Conservation (phyloP, 2,888 invertebrate species). For the Tanypteryx hageni region DNA sequence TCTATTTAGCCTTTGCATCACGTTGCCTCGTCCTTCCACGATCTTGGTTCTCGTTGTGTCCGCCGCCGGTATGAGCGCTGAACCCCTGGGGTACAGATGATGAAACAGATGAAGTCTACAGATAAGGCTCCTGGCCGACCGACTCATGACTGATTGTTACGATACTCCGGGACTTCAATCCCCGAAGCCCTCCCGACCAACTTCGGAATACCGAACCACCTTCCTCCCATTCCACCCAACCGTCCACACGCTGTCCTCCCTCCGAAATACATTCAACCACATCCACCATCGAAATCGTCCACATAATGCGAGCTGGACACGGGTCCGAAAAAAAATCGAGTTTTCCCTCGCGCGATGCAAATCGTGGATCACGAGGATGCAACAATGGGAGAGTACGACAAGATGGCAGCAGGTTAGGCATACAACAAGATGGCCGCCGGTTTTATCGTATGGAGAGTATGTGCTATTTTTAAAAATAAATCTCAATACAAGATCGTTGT, state of each 20-base stretch:
- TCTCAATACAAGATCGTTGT: too few relatives aligned
- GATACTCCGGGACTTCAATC: conserved; percentile 1
- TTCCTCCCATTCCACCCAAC: neutral
- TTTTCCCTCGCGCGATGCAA: neutral
- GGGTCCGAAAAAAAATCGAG: neutral
- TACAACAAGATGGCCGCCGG: too few relatives aligned
- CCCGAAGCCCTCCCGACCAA: neutral
- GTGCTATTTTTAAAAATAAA: too few relatives aligned
- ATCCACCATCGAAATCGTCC: neutral
- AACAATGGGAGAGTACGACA: neutral
- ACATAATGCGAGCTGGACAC: neutral
- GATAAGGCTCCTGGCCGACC: conserved; percentile 41
- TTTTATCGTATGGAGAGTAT: too few relatives aligned
- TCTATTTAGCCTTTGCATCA: neutral
- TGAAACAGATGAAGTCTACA: conserved; percentile 56
- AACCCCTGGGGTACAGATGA: conserved; percentile 39
- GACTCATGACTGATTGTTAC: conserved; percentile 49
- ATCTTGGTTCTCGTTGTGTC: neutral
- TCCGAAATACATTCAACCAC: neutral
- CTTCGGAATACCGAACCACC: neutral
- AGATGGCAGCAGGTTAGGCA: too few relatives aligned
- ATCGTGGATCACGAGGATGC: neutral
- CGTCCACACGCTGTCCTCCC: neutral
- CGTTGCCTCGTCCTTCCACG: neutral
- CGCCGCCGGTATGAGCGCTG: too few relatives aligned